These are phyloP conservation scores for Atethmia centrago DNA, from an alignment of 2,888 invertebrate genomes.

Conservation along the genomic window DNA sequence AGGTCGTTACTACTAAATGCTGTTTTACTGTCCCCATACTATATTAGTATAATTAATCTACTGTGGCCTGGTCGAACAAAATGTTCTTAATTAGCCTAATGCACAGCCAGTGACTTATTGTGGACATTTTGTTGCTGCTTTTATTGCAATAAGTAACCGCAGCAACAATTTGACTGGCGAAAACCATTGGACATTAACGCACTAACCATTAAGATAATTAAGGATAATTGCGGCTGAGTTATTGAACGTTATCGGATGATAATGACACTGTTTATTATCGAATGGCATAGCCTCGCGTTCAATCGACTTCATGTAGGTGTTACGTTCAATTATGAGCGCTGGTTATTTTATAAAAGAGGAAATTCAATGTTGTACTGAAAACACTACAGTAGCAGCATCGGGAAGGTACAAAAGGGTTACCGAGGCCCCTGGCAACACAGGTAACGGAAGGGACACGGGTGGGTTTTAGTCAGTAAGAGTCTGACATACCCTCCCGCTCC, in stretches of 20 bases:
- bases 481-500: too few species aligned
- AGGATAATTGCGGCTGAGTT: slow-evolving; percentile 57
- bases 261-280: slow-evolving; percentile 55
- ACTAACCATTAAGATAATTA: slow-evolving; percentile 63
- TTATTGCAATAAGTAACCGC: slow-evolving; percentile 54
- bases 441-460: too few species aligned
- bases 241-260: slow-evolving; percentile 61
- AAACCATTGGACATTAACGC: slow-evolving; percentile 52
- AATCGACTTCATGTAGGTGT: slow-evolving; percentile 19
- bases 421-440: too few species aligned
- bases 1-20: neutral
- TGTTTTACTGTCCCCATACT: slow-evolving; percentile 9
- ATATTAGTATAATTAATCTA: slow-evolving; percentile 29
- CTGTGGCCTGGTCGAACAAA: slow-evolving; percentile 24
- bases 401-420: too few species aligned
- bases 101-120: slow-evolving; percentile 46
- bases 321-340: slow-evolving; percentile 13
- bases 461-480: too few species aligned
- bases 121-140: slow-evolving; percentile 43
- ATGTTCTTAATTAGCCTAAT: slow-evolving; percentile 62
- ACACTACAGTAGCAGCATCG: too few species aligned
- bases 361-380: neutral
- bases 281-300: slow-evolving; percentile 28
- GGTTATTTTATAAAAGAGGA: neutral
- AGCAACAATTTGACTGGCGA: slow-evolving; percentile 47